Percentiles rank a stretch among this genome's conserved stretches.
Conservation (phyloP, 2,113 vertebrate genomes). For the Lanius ludovicianus region DNA sequence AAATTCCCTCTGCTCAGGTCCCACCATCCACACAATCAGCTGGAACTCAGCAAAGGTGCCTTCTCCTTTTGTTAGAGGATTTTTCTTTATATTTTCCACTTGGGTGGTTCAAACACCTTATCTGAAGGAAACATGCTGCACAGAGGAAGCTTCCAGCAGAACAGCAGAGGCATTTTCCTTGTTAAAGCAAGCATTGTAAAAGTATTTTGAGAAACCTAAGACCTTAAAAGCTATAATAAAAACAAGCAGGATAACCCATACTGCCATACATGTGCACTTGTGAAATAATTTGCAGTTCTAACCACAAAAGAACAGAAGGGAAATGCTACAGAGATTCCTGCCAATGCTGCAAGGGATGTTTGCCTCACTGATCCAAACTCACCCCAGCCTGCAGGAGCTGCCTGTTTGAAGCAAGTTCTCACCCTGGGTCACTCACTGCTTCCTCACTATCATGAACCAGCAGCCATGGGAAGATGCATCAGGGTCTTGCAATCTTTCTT, state of each 20-base stretch:
- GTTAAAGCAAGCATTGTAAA: background rate
- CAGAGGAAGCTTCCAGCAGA: background rate
- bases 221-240: background rate
- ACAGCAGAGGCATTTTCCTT: background rate
- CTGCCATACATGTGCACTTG: background rate
- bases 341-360: accelerated
- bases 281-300: background rate
- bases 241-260: background rate
- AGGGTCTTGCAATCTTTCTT: background rate
- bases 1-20: background rate
- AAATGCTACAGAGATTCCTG: background rate
- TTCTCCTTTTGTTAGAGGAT: background rate
- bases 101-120: background rate
- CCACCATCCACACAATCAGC: background rate
- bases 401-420: background rate
- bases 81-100: background rate
- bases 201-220: background rate
- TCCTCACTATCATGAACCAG: background rate
- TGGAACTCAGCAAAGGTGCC: background rate
- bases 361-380: background rate
- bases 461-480: background rate
- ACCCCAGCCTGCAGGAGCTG: background rate
- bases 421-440: too few species aligned
- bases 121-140: background rate
- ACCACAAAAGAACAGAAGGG: background rate